A percentile compares a stretch with the other conserved stretches of the same genome.
Evolutionary conservation across 37 sponge, comb jelly and placozoan species (phyloP).

Genomic region (Amphimedon queenslandica): DNA sequence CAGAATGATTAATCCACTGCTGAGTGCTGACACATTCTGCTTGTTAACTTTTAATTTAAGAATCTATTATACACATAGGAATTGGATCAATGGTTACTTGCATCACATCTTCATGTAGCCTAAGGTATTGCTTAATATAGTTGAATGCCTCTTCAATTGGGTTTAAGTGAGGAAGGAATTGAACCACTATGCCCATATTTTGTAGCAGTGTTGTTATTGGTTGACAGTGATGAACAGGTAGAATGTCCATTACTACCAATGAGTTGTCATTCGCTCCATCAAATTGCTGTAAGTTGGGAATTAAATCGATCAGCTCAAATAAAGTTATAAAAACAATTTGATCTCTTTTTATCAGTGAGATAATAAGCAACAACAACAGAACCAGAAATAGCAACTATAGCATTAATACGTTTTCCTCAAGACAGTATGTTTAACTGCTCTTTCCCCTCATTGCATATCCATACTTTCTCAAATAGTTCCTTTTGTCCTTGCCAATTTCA

Average conservation of each 20-base stretch:
- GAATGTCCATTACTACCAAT: constrained; percentile 28
- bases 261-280: constrained; percentile 25
- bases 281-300: constrained; percentile 39
- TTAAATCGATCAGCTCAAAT: constrained; percentile 21
- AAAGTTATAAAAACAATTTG: constrained; percentile 28
- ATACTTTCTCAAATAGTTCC: constrained; percentile 13
- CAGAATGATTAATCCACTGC: constrained; percentile 14
- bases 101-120: constrained; percentile 25
- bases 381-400: constrained; percentile 35
- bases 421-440: constrained; percentile 2
- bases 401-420: constrained; percentile 20
- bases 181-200: constrained; percentile 6
- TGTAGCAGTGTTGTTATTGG: constrained; percentile 6
- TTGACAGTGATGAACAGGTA: constrained; percentile 18
- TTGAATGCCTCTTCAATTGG: constrained; percentile 39
- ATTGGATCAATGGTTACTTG: constrained; percentile 1
- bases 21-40: not conserved
- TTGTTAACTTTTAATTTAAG: constrained; percentile 7
- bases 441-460: constrained; percentile 24
- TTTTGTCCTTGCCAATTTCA: constrained; percentile 27
- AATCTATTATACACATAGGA: not conserved
- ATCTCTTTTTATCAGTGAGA: constrained; percentile 16
- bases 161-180: constrained; percentile 16
- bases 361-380: constrained; percentile 18
- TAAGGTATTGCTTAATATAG: constrained; percentile 17